These are phyloP conservation scores for Amniataba percoides DNA, from an alignment of 2,797 vertebrate species.

Conservation along the genomic window DNA sequence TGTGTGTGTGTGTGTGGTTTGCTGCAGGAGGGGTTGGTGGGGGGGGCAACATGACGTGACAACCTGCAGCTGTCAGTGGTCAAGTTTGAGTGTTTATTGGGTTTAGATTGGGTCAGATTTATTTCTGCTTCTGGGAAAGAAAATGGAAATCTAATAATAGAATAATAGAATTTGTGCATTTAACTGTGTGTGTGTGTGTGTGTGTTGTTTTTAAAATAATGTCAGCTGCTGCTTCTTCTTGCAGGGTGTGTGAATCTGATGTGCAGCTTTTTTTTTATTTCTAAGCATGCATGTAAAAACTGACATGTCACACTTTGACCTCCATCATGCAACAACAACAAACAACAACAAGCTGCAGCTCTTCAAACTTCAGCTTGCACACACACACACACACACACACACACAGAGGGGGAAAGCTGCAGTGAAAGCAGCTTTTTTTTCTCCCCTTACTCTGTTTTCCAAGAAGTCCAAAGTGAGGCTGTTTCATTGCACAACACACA, in stretches of 20 bases:
- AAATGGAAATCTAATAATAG: constrained; percentile 79
- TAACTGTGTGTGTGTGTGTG: no score
- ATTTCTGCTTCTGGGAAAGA: constrained; percentile 56
- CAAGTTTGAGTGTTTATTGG: constrained; percentile 49
- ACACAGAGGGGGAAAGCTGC: no score
- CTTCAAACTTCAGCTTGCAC: constrained; percentile 3
- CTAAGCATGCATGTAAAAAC: constrained; percentile 10
- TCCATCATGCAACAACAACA: background rate
- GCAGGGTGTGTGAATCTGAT: constrained; percentile 6
- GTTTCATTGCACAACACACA: constrained; percentile 77
- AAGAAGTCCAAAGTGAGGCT: constrained; percentile 75
- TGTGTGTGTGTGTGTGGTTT: constrained; percentile 35
- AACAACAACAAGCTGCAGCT: background rate
- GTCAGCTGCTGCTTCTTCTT: no score
- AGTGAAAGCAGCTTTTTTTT: constrained; percentile 55
- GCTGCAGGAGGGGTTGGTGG: constrained; percentile 48
- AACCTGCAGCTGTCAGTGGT: constrained; percentile 63
- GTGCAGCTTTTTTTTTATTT: constrained; percentile 9
- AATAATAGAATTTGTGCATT: constrained; percentile 47
- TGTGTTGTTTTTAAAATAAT: no score
- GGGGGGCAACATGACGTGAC: constrained; percentile 53
- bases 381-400: no score
- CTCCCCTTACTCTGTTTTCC: constrained; percentile 60
- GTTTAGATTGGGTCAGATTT: constrained; percentile 61
- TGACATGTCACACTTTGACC: constrained; percentile 49